phyloP scores from a whole-genome alignment of 2,888 invertebrate species.

The Bursaphelenchus okinawaensis region DNA sequence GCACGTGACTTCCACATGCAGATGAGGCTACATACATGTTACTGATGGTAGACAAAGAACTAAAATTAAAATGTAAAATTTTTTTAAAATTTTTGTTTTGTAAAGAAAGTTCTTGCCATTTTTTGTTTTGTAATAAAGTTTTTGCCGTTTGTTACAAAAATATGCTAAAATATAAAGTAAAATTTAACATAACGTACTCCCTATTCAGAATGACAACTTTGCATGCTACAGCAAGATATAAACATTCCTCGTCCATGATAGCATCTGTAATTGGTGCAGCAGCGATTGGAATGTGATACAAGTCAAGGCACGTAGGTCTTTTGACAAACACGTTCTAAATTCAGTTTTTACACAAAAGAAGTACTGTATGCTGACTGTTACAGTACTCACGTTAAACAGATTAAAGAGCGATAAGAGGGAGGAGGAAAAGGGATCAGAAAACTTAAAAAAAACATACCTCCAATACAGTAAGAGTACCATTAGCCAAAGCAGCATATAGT shows the following conservation, averaged over 20 bases:
- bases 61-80: constrained; percentile 14
- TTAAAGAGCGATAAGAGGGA: too few relatives aligned
- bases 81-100: too few relatives aligned
- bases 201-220: constrained; percentile 61
- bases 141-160: neutral
- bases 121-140: too few relatives aligned
- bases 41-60: constrained; percentile 40
- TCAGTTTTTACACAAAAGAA: neutral
- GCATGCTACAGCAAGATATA: constrained; percentile 63
- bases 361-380: neutral
- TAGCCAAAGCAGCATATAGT: constrained; percentile 62
- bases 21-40: constrained; percentile 61
- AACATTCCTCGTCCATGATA: constrained; percentile 57
- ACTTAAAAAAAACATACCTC: constrained; percentile 55
- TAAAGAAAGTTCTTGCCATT: too few relatives aligned
- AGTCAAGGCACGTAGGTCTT: constrained; percentile 56
- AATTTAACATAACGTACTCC: constrained; percentile 56
- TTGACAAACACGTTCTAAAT: constrained; percentile 45
- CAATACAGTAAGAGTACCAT: constrained; percentile 62
- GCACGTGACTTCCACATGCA: constrained; percentile 45
- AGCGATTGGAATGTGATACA: constrained; percentile 62
- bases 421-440: too few relatives aligned
- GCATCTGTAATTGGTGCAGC: constrained; percentile 61
- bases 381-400: neutral
- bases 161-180: neutral